Evolutionary conservation across 37 sponge, comb jelly and placozoan species (phyloP).

Genomic region (Spongia lamella): DNA sequence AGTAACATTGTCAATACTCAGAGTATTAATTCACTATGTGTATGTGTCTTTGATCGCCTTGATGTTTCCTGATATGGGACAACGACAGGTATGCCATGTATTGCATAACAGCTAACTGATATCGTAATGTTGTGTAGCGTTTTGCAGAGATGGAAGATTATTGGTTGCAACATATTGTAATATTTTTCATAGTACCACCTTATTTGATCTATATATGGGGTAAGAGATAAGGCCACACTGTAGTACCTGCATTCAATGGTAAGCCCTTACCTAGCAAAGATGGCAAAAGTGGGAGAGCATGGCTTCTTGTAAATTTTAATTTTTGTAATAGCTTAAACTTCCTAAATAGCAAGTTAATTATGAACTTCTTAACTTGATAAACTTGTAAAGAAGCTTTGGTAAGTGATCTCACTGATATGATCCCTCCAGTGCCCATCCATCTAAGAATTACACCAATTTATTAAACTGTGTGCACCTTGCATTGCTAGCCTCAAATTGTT

Average conservation of each 20-base stretch:
- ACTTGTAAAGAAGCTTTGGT: no score
- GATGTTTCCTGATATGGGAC: conserved; percentile 66
- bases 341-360: no score
- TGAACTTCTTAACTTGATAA: no score
- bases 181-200: conserved; percentile 81
- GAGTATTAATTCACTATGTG: conserved; percentile 83
- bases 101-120: not conserved
- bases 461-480: no score
- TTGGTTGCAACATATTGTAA: conserved; percentile 85
- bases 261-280: no score
- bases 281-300: no score
- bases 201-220: conserved; percentile 83
- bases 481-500: no score
- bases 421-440: no score
- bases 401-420: no score
- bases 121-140: conserved; percentile 34
- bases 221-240: conserved; percentile 19
- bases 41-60: conserved; percentile 87
- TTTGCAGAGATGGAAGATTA: conserved; percentile 62
- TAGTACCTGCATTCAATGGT: not conserved
- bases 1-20: conserved; percentile 33
- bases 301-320: no score
- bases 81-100: conserved; percentile 32
- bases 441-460: no score
- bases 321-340: no score